Evolutionary conservation across 2,888 invertebrate species (phyloP), one percentile per base, ranked within the genome.

Genomic region (Criorhina ranunculi): DNA sequence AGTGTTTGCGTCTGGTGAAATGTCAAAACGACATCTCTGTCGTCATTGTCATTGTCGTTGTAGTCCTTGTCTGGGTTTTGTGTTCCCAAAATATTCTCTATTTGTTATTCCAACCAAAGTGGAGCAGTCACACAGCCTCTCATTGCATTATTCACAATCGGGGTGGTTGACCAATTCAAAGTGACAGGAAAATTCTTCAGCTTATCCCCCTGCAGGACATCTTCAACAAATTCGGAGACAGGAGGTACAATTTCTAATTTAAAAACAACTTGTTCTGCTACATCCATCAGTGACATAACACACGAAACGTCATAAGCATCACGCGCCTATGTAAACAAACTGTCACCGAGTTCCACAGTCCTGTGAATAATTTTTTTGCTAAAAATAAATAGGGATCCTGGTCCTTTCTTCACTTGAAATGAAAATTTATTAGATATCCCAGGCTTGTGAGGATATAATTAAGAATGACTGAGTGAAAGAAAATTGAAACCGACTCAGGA

Each of bases 401-500:
- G 17, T 66, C 66, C 57, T 76, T 76, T 35, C 46, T 44, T 62
- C 78, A 78, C 78, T 83, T 78, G 83, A 83, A 78, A 83, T 73
- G 78, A 35, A 75, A 83, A 83, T 75, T 78, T 78, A 83, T 83
- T 67, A 69, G 1, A 24, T 24, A n/a, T 75, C 62, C 55, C 60
- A 62, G 70, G 72, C 42, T 67, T 44, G 4, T 31, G 53, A 66
- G 69, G 57, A 49, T 33, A 78, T 83, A 75, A 78, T 78, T 78
- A 83, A 69, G 69, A 46, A 75, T 55, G 33, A 55, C 24, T 24
- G 35, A 53, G 55, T 49, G 51, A 60, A 67, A 44, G 55, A 55
- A 77, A 82, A 79, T 83, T 73, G 79, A 83, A 83, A 79, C 69
- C 69, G 73, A 73, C 83, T 73, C 72, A 55, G 67, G 55, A 57